These are phyloP conservation scores for Acrobasis suavella DNA, from an alignment of 2,888 invertebrate species.

Conservation along the genomic window DNA sequence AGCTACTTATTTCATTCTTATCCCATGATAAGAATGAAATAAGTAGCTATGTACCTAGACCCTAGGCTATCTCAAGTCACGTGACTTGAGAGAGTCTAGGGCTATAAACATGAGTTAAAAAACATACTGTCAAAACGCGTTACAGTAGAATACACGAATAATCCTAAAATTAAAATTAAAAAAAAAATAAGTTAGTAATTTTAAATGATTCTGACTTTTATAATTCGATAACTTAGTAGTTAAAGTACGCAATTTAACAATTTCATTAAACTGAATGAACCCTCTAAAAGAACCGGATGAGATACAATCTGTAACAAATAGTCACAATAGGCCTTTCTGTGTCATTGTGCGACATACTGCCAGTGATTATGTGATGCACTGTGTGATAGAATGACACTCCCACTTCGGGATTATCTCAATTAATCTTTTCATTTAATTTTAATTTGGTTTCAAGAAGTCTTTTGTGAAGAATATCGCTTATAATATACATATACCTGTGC, in stretches of 20 bases:
- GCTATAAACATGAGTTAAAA: too few species aligned
- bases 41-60: too few species aligned
- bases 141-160: too few species aligned
- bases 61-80: too few species aligned
- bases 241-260: background rate
- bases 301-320: constrained; percentile 50
- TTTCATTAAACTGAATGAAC: constrained; percentile 19
- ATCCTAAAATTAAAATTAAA: too few species aligned
- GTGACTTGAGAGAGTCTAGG: too few species aligned
- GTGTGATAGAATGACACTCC: constrained; percentile 25
- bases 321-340: constrained; percentile 34
- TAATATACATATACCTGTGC: background rate
- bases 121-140: too few species aligned
- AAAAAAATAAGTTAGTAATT: too few species aligned
- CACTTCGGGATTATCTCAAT: constrained; percentile 10
- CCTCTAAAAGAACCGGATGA: constrained; percentile 50
- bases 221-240: too few species aligned
- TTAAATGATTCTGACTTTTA: too few species aligned
- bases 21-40: too few species aligned
- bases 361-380: constrained; percentile 17
- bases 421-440: background rate
- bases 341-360: constrained; percentile 48
- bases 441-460: background rate
- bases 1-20: too few species aligned
- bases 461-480: background rate